Conservation (phyloP, 1,140 invertebrate genomes). For the Trialeurodes vaporariorum region DNA sequence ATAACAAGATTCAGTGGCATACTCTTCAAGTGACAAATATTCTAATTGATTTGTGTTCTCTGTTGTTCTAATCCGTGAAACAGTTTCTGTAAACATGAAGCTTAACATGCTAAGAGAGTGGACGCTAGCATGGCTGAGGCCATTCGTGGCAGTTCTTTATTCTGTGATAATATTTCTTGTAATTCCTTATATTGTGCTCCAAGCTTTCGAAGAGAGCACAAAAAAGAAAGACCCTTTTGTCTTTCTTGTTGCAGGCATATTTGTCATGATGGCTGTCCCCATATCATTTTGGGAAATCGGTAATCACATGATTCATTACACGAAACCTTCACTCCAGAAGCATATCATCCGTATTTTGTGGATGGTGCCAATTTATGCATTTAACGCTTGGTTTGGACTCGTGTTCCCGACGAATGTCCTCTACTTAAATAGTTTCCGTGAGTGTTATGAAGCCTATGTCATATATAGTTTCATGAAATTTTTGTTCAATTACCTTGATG, state of each 20-base stretch:
- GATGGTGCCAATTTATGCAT: constrained; percentile 96
- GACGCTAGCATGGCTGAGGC: neutral
- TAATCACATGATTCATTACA: constrained; percentile 88
- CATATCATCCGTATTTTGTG: constrained; percentile 92
- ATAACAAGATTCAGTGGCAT: neutral
- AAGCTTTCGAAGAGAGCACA: neutral
- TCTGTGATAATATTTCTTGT: neutral
- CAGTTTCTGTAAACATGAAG: too few relatives aligned
- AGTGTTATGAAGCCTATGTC: constrained; percentile 94
- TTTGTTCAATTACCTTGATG: constrained; percentile 76
- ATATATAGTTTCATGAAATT: constrained; percentile 98
- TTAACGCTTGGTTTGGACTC: constrained; percentile 81
- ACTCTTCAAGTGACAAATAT: neutral
- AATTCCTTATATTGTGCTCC: neutral
- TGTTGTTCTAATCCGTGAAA: too few relatives aligned
- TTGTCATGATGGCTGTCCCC: constrained; percentile 79
- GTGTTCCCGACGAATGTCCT: constrained; percentile 73
- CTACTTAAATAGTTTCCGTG: constrained; percentile 81
- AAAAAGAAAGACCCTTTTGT: neutral
- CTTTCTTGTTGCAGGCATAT: constrained; percentile 68
- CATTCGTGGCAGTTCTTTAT: neutral
- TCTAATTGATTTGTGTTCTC: neutral
- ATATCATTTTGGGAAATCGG: constrained; percentile 90
- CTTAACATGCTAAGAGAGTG: neutral
- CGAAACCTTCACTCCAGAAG: constrained; percentile 82